Evolutionary conservation across 2,113 vertebrate species (phyloP).

Genomic region (Lepidothrix coronata): DNA sequence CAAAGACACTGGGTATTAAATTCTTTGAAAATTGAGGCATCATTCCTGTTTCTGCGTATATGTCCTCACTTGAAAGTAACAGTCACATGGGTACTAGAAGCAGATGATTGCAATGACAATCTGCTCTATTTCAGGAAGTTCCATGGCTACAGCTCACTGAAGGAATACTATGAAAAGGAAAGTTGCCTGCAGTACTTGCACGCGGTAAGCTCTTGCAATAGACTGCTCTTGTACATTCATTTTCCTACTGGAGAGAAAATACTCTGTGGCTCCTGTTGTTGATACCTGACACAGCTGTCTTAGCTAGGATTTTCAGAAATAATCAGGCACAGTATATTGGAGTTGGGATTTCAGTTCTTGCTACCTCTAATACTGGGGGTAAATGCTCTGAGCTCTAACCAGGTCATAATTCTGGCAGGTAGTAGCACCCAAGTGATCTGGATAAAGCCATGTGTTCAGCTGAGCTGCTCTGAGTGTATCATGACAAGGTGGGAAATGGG

Average conservation of each 20-base stretch:
- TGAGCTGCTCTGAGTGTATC: background rate
- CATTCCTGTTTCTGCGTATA: background rate
- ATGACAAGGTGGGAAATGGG: background rate
- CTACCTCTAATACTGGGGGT: background rate
- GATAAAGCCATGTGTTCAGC: background rate
- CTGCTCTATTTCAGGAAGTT: constrained; percentile 84
- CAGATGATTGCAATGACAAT: background rate
- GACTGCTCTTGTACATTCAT: background rate
- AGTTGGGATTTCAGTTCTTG: background rate
- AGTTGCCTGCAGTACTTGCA: constrained; percentile 95
- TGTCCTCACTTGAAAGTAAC: background rate
- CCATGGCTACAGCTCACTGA: constrained; percentile 90
- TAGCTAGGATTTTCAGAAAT: background rate
- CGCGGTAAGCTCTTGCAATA: constrained; percentile 78
- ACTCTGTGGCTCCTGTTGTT: background rate
- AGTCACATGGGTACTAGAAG: background rate
- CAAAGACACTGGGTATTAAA: background rate
- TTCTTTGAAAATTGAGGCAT: background rate
- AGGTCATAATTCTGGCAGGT: background rate
- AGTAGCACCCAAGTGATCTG: background rate
- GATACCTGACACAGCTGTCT: background rate
- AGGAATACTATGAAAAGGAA: constrained; percentile 97
- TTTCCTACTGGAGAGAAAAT: background rate
- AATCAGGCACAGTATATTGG: background rate
- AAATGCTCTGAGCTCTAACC: background rate